Percentiles rank a stretch among this genome's conserved stretches.
Evolutionary conservation across 2,113 vertebrate genomes (phyloP).

Genomic region (Piprites chloris): DNA sequence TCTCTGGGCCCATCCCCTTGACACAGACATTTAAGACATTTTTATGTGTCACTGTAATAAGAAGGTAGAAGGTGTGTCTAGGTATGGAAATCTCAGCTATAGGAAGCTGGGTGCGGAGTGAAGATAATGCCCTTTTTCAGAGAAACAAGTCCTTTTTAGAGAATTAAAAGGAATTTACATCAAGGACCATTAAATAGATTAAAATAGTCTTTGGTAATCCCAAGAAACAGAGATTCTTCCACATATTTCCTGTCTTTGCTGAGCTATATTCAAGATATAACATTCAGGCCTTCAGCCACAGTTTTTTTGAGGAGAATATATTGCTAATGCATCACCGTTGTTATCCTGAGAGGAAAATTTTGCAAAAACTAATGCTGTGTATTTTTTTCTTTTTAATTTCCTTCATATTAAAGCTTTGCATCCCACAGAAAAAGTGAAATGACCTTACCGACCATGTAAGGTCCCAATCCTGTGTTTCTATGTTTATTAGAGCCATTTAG

Average conservation of each 20-base stretch:
- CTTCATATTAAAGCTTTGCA: background rate
- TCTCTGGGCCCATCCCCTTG: fast-evolving
- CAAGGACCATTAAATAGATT: background rate
- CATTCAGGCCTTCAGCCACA: background rate
- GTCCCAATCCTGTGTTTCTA: background rate
- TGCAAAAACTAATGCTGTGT: background rate
- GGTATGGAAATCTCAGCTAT: background rate
- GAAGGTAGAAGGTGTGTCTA: background rate
- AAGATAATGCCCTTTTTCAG: background rate
- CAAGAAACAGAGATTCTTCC: background rate
- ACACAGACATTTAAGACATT: background rate
- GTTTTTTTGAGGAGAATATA: background rate
- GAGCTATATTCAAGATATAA: background rate
- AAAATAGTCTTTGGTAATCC: background rate
- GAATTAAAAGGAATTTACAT: background rate
- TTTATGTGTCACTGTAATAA: background rate
- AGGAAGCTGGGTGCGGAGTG: background rate
- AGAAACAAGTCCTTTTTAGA: background rate
- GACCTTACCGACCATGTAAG: background rate
- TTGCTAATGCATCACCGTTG: background rate
- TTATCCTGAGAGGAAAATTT: background rate
- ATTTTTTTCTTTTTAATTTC: background rate
- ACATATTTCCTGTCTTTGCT: background rate
- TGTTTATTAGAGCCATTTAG: background rate
- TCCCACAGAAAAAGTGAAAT: background rate